Conservation (phyloP, 2,797 vertebrate genomes). For the Aeoliscus strigatus region DNA sequence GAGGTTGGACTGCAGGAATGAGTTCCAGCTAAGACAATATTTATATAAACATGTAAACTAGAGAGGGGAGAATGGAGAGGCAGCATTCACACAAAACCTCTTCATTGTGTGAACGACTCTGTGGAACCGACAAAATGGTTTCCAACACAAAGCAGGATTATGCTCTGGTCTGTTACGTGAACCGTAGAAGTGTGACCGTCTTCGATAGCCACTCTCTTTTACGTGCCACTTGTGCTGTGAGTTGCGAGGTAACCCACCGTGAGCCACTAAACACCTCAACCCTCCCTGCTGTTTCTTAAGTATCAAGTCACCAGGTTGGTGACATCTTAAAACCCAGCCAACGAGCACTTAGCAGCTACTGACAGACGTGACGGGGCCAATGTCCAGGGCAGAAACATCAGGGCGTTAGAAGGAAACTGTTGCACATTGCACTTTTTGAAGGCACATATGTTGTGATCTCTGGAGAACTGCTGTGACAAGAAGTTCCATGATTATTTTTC, state of each 20-base stretch:
- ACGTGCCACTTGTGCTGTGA: conserved; percentile 26
- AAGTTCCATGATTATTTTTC: conserved; percentile 5
- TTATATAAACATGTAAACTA: conserved; percentile 21
- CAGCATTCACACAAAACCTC: conserved; percentile 10
- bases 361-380: conserved; percentile 37
- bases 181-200: not conserved
- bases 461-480: conserved; percentile 3
- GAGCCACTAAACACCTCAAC: conserved; percentile 59
- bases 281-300: conserved; percentile 50
- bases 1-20: conserved; percentile 16
- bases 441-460: no score
- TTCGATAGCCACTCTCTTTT: conserved; percentile 26
- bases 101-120: not conserved
- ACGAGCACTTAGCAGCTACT: conserved; percentile 47
- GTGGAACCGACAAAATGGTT: no score
- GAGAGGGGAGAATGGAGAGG: conserved; percentile 2
- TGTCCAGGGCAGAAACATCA: conserved; percentile 10
- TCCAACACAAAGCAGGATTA: no score
- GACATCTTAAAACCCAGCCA: conserved; percentile 33
- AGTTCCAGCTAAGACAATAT: conserved; percentile 24
- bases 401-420: conserved; percentile 19
- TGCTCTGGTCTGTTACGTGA: no score
- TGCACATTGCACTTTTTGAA: no score
- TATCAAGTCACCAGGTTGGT: conserved; percentile 48
- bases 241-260: conserved; percentile 52